Evolutionary conservation across 1,140 invertebrate species (phyloP), one percentile per base, ranked within the genome.

Genomic region (Drosophila seguyi): DNA sequence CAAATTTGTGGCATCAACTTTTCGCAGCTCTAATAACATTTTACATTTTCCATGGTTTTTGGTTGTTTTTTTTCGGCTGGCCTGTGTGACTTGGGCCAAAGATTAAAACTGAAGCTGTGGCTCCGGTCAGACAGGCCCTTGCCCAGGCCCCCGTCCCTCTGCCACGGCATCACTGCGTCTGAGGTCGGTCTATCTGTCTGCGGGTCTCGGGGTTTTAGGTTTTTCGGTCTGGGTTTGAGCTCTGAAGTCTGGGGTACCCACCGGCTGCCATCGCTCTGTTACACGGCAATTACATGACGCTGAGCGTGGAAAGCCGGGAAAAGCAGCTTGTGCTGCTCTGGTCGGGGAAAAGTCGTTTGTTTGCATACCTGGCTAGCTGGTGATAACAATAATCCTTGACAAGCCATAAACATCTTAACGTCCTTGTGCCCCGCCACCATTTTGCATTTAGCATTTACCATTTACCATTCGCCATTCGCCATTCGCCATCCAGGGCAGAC

Each of bases 311-410:
- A 74, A 66, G 56, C 44, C 58, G 53, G 48, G 16, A 68, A 61
- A 52, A 74, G 42, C 75, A 78, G 65, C 55, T 78, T 72, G 18
- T 22, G n/a, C 16, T n/a, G 42, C 22, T 18, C 10, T 34, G 13
- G 42, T 27, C 16, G 6, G 14, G 27, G 18, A 6, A 57, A 41
- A 39, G 61, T 56, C 72, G 72, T 55, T 59, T 85, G 85, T 90
- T 90, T 85, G 85, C 81, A 85, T 90, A 90, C 78, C 85, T 90
- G 85, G 85, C 86, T 79, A 79, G 60, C 78, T 85, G 85, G 81
- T 81, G 85, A 90, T 90, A 90, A 90, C 85, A 90, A 90, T 90
- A 90, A 90, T 90, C 85, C 85, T 85, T 90, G 85, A 90, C 85
- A 90, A 90, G 85, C 81, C 85, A 90, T 90, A 90, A 90, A 90